phyloP scores from a whole-genome alignment of 2,888 invertebrate genomes.

The Seira sanloemensis region DNA sequence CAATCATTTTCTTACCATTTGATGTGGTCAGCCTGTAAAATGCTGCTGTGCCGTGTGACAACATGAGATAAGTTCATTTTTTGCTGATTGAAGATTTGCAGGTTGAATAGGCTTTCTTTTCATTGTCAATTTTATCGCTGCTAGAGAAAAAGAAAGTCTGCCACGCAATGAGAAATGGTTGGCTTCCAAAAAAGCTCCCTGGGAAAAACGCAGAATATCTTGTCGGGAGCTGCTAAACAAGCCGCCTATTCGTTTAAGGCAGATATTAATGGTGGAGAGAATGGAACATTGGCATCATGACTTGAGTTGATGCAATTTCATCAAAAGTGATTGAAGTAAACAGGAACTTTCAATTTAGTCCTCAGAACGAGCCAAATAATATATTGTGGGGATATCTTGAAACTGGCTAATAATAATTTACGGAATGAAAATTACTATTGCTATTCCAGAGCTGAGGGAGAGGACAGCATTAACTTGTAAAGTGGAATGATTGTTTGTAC shows the following conservation, averaged over 20 bases:
- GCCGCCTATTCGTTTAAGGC: conserved; percentile 10
- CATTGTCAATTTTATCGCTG: background rate
- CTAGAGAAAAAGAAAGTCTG: no score
- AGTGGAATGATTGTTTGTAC: background rate
- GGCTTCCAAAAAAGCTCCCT: no score
- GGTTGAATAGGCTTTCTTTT: background rate
- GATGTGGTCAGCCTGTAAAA: background rate
- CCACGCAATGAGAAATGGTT: no score
- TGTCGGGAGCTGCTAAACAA: no score
- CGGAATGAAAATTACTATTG: no score
- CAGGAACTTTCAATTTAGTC: conserved; percentile 55
- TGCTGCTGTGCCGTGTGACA: background rate
- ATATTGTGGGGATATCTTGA: background rate
- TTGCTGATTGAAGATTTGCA: background rate
- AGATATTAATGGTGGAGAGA: background rate
- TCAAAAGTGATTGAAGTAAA: conserved; percentile 52
- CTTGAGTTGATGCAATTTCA: conserved; percentile 30
- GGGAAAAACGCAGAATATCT: no score
- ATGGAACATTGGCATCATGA: conserved; percentile 9
- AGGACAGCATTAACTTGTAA: background rate
- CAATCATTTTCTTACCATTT: background rate
- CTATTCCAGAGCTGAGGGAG: background rate
- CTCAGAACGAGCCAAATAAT: background rate
- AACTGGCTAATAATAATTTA: background rate
- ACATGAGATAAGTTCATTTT: background rate